These are phyloP conservation scores for Hemibagrus guttatus DNA, from an alignment of 2,797 vertebrate species.

Conservation along the genomic window DNA sequence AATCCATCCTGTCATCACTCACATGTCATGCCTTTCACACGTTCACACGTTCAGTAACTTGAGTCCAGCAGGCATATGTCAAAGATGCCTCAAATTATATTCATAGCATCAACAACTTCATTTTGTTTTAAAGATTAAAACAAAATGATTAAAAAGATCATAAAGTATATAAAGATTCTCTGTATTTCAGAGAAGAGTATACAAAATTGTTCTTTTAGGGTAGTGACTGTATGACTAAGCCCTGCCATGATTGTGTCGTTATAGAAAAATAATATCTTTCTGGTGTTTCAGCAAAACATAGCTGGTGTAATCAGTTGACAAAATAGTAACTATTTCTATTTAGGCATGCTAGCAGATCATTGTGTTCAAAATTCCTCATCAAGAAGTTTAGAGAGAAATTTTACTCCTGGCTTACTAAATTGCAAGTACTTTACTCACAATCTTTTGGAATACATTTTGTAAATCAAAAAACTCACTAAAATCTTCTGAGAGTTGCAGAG, in stretches of 20 bases:
- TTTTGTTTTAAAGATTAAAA: neutral
- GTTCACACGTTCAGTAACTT: neutral
- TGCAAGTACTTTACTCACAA: neutral
- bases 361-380: neutral
- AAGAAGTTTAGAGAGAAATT: neutral
- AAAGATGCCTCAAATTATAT: neutral
- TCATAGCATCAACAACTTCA: neutral
- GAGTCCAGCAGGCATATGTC: neutral
- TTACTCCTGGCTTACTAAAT: neutral
- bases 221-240: neutral
- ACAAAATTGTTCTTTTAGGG: neutral
- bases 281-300: neutral
- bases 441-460: neutral
- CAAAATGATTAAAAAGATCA: too few species aligned
- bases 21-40: neutral
- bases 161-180: too few species aligned
- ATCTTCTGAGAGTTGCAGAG: neutral
- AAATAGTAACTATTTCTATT: neutral
- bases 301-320: neutral
- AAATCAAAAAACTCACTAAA: neutral
- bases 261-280: neutral
- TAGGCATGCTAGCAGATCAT: neutral
- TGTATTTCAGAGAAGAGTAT: neutral
- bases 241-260: neutral
- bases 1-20: constrained; percentile 6